Percentiles rank a stretch among this genome's conserved stretches.
Evolutionary conservation across 1,140 invertebrate species (phyloP).

Genomic region (Melipona quadrifasciata): DNA sequence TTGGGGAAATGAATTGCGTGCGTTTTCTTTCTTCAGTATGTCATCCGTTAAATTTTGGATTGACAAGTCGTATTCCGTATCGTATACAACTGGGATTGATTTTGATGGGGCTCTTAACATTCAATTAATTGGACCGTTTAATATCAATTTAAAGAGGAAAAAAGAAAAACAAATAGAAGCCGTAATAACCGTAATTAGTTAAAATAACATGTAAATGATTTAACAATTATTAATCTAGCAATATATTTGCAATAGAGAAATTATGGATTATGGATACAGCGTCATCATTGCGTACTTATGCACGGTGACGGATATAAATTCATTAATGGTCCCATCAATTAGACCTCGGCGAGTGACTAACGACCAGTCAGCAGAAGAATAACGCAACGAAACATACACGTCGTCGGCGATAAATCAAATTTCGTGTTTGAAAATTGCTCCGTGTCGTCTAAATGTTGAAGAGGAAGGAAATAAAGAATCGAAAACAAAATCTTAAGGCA

Average conservation of each 20-base stretch:
- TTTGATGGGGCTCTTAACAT: neutral
- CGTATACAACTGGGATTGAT: neutral
- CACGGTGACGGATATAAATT: slow-evolving; percentile 10
- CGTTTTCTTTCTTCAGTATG: neutral
- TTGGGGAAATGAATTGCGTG: neutral
- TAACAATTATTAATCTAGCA: neutral
- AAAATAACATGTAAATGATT: neutral
- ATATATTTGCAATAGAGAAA: neutral
- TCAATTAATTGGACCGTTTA: neutral
- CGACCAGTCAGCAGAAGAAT: neutral
- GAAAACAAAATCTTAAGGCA: neutral
- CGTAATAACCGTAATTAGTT: no score
- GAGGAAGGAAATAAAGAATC: neutral
- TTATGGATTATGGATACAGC: neutral
- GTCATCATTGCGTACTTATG: neutral
- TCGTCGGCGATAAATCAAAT: neutral
- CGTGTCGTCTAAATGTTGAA: neutral
- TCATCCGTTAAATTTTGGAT: neutral
- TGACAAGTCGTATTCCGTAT: neutral
- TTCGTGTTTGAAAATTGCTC: neutral
- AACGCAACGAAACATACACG: neutral
- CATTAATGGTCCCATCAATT: neutral
- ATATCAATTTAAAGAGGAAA: neutral
- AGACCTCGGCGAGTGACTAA: neutral
- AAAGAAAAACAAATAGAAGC: neutral